Percentiles rank a stretch among this genome's conserved stretches.
phyloP scores from a whole-genome alignment of 53 echinoderm and acorn worm genomes.

The Paracentrotus lividus region DNA sequence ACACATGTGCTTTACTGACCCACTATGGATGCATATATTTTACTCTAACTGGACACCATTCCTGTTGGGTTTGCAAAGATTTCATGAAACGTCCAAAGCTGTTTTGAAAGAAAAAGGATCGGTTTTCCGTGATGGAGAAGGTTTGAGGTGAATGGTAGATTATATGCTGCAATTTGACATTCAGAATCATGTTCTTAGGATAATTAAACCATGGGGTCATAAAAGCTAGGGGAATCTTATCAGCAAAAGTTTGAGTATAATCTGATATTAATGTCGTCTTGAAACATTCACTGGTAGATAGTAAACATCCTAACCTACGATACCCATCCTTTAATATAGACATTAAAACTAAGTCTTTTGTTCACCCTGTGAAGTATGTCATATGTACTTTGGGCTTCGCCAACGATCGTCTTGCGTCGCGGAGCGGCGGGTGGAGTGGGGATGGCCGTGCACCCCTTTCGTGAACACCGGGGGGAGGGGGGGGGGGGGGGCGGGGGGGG shows the following conservation, averaged over 20 bases:
- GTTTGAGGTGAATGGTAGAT: not conserved
- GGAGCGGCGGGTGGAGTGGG: too few relatives aligned
- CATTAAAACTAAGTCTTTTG: not conserved
- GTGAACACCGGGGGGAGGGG: too few relatives aligned
- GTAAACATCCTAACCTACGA: not conserved
- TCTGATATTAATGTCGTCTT: not conserved
- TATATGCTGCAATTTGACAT: conserved; percentile 8
- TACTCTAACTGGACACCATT: not conserved
- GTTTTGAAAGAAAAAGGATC: not conserved
- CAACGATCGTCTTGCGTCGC: too few relatives aligned
- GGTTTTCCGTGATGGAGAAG: not conserved
- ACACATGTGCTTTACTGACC: not conserved
- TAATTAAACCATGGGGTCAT: too few relatives aligned
- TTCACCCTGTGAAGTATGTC: not conserved
- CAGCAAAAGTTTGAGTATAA: too few relatives aligned
- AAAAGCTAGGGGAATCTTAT: too few relatives aligned
- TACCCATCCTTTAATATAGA: not conserved
- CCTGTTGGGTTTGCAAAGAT: not conserved
- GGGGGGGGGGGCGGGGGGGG: too few relatives aligned
- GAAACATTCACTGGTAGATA: not conserved
- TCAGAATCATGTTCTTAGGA: not conserved
- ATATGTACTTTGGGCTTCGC: too few relatives aligned
- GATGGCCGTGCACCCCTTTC: too few relatives aligned
- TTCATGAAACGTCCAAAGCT: not conserved
- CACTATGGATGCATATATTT: not conserved